Conservation (phyloP, 2,797 vertebrate genomes). For the Hafferia zeledoni region DNA sequence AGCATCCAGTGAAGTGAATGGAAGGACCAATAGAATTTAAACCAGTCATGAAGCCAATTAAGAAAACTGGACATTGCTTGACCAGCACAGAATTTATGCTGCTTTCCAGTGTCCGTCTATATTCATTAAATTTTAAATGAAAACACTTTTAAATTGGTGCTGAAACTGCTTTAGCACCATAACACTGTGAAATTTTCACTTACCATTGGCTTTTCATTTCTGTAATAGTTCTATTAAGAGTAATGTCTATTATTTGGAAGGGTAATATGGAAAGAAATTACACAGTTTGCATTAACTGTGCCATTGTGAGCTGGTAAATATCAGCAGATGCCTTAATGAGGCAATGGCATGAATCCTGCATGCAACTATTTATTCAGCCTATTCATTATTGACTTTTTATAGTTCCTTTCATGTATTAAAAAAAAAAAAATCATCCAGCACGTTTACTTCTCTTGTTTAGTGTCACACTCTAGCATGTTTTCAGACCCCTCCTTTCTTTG, state of each 20-base stretch:
- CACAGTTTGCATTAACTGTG: slow-evolving; percentile 60
- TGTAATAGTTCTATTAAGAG: slow-evolving; percentile 57
- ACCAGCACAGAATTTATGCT: slow-evolving; percentile 19
- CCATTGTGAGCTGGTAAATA: slow-evolving; percentile 34
- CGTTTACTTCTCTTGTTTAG: not conserved
- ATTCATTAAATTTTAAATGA: slow-evolving; percentile 44
- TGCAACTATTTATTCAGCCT: not conserved
- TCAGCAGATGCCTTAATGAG: slow-evolving; percentile 63
- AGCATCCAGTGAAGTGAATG: not conserved
- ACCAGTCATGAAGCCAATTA: not conserved
- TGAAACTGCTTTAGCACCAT: slow-evolving; percentile 45
- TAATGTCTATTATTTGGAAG: slow-evolving; percentile 46
- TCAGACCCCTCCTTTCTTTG: not conserved
- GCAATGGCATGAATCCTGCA: not conserved
- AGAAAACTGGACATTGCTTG: slow-evolving; percentile 17
- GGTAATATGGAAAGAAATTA: slow-evolving; percentile 66
- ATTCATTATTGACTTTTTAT: not conserved
- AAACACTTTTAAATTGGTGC: slow-evolving; percentile 65
- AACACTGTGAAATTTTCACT: slow-evolving; percentile 65
- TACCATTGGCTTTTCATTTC: slow-evolving; percentile 58
- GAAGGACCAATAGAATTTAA: not conserved
- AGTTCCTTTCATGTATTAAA: not conserved
- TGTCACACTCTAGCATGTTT: not conserved
- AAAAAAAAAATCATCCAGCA: not conserved
- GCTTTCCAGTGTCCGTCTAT: slow-evolving; percentile 48